Conservation (phyloP, 2,888 invertebrate species). For the Lamproptera curius region DNA sequence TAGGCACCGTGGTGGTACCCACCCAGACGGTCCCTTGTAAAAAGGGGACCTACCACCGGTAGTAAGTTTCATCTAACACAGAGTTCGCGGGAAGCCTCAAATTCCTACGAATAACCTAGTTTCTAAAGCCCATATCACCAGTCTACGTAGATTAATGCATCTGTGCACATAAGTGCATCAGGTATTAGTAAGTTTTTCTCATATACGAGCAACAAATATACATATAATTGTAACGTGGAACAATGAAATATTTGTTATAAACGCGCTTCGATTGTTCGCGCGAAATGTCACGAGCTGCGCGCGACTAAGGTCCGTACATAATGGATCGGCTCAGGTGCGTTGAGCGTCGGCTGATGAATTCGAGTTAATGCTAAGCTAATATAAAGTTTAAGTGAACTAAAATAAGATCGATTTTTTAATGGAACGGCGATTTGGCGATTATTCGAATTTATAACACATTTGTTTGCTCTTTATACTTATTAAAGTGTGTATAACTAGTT, state of each 20-base stretch:
- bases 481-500: no score
- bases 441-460: constrained; percentile 1
- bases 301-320: neutral
- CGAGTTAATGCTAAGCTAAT: neutral
- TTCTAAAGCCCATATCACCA: no score
- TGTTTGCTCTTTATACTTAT: neutral
- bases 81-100: no score
- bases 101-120: no score
- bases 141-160: no score
- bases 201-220: neutral
- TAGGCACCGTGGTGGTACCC: no score
- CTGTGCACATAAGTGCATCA: no score
- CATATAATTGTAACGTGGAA: neutral
- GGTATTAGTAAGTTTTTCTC: no score
- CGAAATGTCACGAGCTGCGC: neutral
- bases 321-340: constrained; percentile 7
- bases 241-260: neutral
- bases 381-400: neutral
- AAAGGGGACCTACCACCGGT: no score
- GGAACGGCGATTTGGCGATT: neutral
- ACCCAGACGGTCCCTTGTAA: no score
- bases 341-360: neutral
- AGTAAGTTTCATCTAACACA: no score
- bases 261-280: neutral
- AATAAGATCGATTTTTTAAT: neutral